Conservation (phyloP, 2,797 vertebrate genomes). For the Microctenopoma stevenorrisi region DNA sequence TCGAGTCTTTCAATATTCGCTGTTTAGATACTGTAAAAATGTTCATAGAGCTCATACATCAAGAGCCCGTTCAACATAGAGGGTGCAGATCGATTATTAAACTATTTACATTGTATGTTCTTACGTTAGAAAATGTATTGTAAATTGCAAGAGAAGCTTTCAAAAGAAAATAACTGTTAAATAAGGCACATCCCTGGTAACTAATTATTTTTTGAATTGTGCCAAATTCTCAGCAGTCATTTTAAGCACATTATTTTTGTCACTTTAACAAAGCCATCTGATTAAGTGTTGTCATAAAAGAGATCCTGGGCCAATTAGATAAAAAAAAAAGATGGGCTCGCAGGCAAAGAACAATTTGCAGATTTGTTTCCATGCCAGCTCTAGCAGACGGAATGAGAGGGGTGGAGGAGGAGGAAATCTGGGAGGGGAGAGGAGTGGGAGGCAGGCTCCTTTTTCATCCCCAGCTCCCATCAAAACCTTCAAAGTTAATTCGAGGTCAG, state of each 20-base stretch:
- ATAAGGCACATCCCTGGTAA: conserved; percentile 49
- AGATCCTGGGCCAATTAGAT: conserved; percentile 78
- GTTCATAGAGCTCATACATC: background rate
- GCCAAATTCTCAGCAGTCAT: conserved; percentile 60
- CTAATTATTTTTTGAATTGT: conserved; percentile 70
- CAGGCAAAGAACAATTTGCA: conserved; percentile 71
- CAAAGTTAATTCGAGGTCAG: conserved; percentile 75
- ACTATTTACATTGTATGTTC: conserved; percentile 6
- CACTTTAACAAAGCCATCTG: conserved; percentile 79
- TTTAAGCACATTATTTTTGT: conserved; percentile 76
- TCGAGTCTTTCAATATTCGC: conserved; percentile 50
- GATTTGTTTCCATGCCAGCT: conserved; percentile 66
- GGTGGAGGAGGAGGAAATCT: conserved; percentile 28
- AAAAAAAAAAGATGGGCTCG: conserved; percentile 58
- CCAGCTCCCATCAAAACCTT: conserved; percentile 47
- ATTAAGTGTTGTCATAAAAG: conserved; percentile 83
- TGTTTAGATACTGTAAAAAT: background rate
- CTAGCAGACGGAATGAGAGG: conserved; percentile 63
- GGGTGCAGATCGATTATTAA: conserved; percentile 4
- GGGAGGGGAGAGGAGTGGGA: conserved; percentile 23
- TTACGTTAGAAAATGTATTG: conserved; percentile 19
- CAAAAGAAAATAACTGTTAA: conserved; percentile 52
- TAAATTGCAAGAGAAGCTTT: conserved; percentile 30
- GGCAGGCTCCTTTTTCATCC: conserved; percentile 41
- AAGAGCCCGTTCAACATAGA: background rate